Evolutionary conservation across 2,888 invertebrate genomes (phyloP), one percentile per base, ranked within the genome.

Genomic region (Maniola hyperantus): DNA sequence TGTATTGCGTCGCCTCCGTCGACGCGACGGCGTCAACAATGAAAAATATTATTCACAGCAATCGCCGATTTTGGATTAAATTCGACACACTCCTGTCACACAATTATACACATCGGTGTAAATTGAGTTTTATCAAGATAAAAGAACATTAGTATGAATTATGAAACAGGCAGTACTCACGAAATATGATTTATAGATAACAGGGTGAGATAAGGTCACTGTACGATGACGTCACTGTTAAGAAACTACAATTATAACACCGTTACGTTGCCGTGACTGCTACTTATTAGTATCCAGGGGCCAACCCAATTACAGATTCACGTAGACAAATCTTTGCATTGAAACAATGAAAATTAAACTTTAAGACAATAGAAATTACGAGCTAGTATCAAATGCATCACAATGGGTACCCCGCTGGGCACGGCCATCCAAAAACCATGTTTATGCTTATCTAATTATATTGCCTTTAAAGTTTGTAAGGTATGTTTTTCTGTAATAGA

Each of bases 231-330:
- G 71, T 69, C 68, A 71, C 59, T 51, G 57, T 65, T 65, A 51
- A 67, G 69, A 69, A 70, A 72, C 58, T 62, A 54, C 57, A 67
- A 69, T 42, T 61, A 58, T 20, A 42, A 20, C 69, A 65, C 74
- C 72, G 74, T 73, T 73, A 73, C 65, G 68, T 69, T 72, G 54
- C 67, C 69, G 74, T 69, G 73, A 73, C 67, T 64, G 46, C 54
- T 63, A 44, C 70, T 73, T 65, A 70, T 74, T 74, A 74, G 72
- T 68, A 68, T 64, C 66, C 70, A 63, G 67, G 67, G 67, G 67
- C 67, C 66, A 71, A 70, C 69, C 62, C 69, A 70, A 66, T 71
- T 66, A 71, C 61, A 59, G 59, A 65, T 60, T 65, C 51, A 71
- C 62, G 68, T 59, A 53, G 18, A 61, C 54, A 34, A 62, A 64